These are phyloP conservation scores for Scaptomyza polygonia DNA, from an alignment of 2,888 invertebrate genomes.

Conservation along the genomic window DNA sequence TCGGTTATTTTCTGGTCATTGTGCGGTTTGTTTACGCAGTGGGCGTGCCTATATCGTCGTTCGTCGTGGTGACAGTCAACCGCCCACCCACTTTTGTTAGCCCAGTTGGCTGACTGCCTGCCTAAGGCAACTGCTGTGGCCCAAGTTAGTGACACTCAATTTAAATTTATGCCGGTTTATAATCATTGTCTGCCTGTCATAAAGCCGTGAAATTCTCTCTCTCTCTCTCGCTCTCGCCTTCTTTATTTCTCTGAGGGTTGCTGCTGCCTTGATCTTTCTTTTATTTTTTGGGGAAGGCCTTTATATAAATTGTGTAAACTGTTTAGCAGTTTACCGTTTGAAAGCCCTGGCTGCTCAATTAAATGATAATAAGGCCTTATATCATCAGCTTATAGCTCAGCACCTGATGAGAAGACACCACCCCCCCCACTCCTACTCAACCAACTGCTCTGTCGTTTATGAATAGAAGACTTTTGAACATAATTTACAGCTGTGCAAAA, in stretches of 20 bases:
- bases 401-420: constrained; percentile 45
- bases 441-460: background rate
- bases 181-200: constrained; percentile 65
- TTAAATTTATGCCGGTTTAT: constrained; percentile 73
- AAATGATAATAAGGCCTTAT: constrained; percentile 64
- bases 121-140: constrained; percentile 39
- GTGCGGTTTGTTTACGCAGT: constrained; percentile 69
- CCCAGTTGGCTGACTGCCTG: constrained; percentile 15
- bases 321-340: constrained; percentile 55
- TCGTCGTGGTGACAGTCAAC: background rate
- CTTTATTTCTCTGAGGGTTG: constrained; percentile 13
- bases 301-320: constrained; percentile 59
- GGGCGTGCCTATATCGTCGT: constrained; percentile 29
- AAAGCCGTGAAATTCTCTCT: constrained; percentile 46
- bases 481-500: constrained; percentile 8
- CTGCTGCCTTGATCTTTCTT: constrained; percentile 13
- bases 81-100: constrained; percentile 9
- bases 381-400: constrained; percentile 45
- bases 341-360: constrained; percentile 55
- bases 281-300: constrained; percentile 23
- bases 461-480: constrained; percentile 10
- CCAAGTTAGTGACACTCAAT: constrained; percentile 72
- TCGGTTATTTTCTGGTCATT: constrained; percentile 68
- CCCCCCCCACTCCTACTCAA: background rate
- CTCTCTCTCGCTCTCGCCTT: background rate